These are phyloP conservation scores for Noctua fimbriata DNA, from an alignment of 2,888 invertebrate genomes.

Conservation along the genomic window DNA sequence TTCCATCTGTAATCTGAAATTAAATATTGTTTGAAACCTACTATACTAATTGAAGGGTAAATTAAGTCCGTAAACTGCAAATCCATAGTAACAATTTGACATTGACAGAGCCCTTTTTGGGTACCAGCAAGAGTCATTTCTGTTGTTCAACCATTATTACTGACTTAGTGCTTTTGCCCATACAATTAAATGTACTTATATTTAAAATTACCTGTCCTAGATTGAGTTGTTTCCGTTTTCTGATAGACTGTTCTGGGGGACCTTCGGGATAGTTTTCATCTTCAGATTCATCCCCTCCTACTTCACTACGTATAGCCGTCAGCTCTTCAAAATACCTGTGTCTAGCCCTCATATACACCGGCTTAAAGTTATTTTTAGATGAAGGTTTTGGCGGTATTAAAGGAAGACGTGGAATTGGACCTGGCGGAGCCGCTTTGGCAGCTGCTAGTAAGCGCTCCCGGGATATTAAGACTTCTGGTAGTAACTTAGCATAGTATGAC, in stretches of 20 bases:
- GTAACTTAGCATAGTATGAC: conserved; percentile 89
- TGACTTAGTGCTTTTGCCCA: background rate
- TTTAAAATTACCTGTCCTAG: conserved; percentile 53
- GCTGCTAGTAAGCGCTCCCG: conserved; percentile 93
- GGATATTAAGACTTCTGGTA: conserved; percentile 94
- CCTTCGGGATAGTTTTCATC: conserved; percentile 95
- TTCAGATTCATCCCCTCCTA: conserved; percentile 94
- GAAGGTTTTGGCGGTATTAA: conserved; percentile 80
- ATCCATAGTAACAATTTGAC: background rate
- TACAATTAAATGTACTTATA: background rate
- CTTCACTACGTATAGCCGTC: conserved; percentile 91
- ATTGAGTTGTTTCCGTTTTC: conserved; percentile 87
- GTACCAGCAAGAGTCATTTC: background rate
- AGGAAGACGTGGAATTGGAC: conserved; percentile 86
- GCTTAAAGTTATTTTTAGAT: conserved; percentile 84
- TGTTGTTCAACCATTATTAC: background rate
- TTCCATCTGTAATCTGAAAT: conserved; percentile 81
- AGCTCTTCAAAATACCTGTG: conserved; percentile 92
- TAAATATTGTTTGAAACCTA: conserved; percentile 13
- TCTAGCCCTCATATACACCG: conserved; percentile 89
- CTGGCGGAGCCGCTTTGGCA: conserved; percentile 92
- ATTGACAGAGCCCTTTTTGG: background rate
- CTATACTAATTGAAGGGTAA: background rate
- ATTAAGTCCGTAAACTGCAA: background rate
- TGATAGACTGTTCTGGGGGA: conserved; percentile 90